These are phyloP conservation scores for Sebastes fasciatus DNA, from an alignment of 2,113 vertebrate genomes.

Conservation along the genomic window DNA sequence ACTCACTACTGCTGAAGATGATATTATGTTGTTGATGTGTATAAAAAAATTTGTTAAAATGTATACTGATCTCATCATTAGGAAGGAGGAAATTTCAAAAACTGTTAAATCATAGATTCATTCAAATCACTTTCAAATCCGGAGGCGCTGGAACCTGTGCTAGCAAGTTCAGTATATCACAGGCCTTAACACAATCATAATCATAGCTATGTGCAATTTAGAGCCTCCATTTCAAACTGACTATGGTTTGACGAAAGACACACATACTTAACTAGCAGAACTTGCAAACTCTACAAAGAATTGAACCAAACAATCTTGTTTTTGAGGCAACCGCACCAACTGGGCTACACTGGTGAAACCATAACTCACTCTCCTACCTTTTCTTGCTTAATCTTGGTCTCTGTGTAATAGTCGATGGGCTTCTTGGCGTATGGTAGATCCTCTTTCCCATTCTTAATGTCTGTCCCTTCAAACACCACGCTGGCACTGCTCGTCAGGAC, in stretches of 20 bases:
- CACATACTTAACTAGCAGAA: neutral
- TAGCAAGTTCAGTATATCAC: neutral
- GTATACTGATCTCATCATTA: neutral
- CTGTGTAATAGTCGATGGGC: constrained; percentile 96
- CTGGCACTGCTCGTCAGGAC: constrained; percentile 98
- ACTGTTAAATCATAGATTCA: neutral
- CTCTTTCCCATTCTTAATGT: constrained; percentile 94
- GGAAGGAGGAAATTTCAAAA: neutral
- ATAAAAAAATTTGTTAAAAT: neutral
- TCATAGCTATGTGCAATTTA: neutral
- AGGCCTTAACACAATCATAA: neutral
- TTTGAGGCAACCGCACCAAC: neutral
- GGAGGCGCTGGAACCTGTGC: neutral
- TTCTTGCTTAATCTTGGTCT: constrained; percentile 97
- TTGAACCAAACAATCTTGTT: neutral
- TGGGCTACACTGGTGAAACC: neutral
- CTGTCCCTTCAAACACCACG: constrained; percentile 93
- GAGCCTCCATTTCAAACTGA: neutral
- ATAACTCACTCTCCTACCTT: constrained; percentile 82
- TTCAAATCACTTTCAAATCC: neutral
- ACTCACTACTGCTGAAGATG: neutral
- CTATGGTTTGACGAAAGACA: neutral
- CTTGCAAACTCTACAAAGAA: neutral
- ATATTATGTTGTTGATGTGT: neutral
- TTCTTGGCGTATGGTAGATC: constrained; percentile 93